phyloP scores from a whole-genome alignment of 2,888 invertebrate species.

The Heterodera filipjevi region DNA sequence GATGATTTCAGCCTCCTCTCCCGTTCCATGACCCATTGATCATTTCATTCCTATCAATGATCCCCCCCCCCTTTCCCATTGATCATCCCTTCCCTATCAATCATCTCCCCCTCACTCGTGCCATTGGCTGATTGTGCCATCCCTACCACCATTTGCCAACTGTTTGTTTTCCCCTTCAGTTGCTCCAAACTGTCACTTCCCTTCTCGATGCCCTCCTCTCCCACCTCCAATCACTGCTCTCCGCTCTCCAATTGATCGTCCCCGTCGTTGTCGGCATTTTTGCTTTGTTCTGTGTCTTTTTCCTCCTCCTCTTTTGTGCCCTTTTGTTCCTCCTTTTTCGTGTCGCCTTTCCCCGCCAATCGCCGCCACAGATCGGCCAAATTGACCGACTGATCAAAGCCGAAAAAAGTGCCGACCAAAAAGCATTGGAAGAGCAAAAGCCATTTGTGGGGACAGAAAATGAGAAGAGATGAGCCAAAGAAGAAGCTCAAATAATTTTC shows the following conservation, averaged over 20 bases:
- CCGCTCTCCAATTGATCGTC: conserved; percentile 20
- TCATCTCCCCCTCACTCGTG: background rate
- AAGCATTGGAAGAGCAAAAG: background rate
- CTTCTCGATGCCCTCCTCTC: conserved; percentile 17
- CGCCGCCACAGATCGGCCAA: background rate
- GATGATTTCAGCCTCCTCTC: too few relatives aligned
- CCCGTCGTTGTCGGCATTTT: background rate
- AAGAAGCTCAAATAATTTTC: background rate
- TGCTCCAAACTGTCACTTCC: background rate
- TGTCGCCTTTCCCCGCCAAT: background rate
- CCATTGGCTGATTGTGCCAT: background rate
- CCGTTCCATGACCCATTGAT: too few relatives aligned
- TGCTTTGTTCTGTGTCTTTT: conserved; percentile 28
- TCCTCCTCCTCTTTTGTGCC: conserved; percentile 24
- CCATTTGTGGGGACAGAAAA: background rate
- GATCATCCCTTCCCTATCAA: background rate
- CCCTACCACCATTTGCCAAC: background rate
- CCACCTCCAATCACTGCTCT: conserved; percentile 1
- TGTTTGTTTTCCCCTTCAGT: conserved; percentile 10
- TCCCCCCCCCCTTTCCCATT: background rate
- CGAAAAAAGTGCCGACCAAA: background rate
- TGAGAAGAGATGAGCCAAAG: background rate
- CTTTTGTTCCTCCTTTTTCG: conserved; percentile 12
- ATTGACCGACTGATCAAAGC: background rate
- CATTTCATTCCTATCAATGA: background rate